Percentiles rank a stretch among this genome's conserved stretches.
phyloP scores from a whole-genome alignment of 2,797 vertebrate genomes.

The Onychomys leucogaster region DNA sequence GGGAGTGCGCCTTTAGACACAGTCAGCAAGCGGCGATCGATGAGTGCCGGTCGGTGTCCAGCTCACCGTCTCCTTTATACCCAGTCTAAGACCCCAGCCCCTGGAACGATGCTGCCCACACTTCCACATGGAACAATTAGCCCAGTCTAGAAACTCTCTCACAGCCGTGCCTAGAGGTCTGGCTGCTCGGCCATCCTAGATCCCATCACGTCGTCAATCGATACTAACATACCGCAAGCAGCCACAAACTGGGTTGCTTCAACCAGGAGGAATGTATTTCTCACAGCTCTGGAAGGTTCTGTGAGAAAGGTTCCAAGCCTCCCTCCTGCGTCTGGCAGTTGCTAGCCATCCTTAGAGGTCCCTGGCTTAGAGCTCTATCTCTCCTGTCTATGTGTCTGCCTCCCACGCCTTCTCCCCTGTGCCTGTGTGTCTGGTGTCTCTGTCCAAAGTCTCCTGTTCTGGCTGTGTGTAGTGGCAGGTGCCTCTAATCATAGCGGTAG shows the following conservation, averaged over 20 bases:
- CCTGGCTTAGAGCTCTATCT: background rate
- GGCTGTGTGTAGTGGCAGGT: no score
- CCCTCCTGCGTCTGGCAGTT: background rate
- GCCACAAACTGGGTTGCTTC: background rate
- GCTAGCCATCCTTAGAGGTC: background rate
- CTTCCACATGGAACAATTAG: background rate
- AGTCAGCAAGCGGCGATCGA: background rate
- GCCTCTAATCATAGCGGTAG: background rate
- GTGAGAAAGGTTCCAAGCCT: background rate
- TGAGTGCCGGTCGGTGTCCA: background rate
- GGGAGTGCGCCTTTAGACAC: background rate
- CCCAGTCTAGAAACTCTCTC: background rate
- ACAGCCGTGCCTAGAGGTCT: background rate
- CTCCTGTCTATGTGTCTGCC: background rate
- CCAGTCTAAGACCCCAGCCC: background rate
- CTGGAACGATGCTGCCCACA: no score
- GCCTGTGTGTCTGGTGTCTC: background rate
- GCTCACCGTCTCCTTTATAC: background rate
- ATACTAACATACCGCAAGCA: background rate
- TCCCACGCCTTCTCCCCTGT: background rate
- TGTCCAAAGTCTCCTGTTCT: background rate
- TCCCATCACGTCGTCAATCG: background rate
- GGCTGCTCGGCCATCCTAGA: background rate
- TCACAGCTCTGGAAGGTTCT: background rate
- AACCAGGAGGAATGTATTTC: background rate